Evolutionary conservation across 2,888 invertebrate genomes (phyloP).

Genomic region (Drosophila acutilabella): DNA sequence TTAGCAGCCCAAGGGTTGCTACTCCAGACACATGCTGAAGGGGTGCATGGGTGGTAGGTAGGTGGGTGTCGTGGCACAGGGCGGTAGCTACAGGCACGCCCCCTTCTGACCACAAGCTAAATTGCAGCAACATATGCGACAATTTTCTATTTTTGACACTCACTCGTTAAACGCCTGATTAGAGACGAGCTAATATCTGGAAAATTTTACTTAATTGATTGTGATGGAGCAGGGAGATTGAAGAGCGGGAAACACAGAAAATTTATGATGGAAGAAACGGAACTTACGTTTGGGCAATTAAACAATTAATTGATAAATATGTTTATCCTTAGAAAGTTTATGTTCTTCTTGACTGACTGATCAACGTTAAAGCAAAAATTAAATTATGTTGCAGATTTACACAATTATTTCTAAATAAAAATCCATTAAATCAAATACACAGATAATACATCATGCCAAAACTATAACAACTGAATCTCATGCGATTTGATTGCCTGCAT

Average conservation of each 20-base stretch:
- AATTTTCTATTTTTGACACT: constrained; percentile 62
- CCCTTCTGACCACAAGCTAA: constrained; percentile 62
- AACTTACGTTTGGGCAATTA: too few species aligned
- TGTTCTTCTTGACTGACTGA: too few species aligned
- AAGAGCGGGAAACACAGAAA: too few species aligned
- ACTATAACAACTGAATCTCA: neutral
- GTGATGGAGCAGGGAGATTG: neutral
- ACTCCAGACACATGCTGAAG: neutral
- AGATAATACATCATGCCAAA: neutral
- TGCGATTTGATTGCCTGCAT: neutral
- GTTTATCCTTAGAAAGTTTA: too few species aligned
- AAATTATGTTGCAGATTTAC: too few species aligned
- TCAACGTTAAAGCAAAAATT: too few species aligned
- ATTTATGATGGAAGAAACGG: too few species aligned
- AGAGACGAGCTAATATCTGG: constrained; percentile 40
- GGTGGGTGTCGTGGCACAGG: constrained; percentile 12
- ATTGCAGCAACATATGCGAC: constrained; percentile 79
- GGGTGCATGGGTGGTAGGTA: neutral
- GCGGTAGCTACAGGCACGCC: constrained; percentile 25
- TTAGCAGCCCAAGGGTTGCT: constrained; percentile 55
- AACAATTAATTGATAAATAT: too few species aligned
- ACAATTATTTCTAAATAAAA: neutral
- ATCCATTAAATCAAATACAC: neutral
- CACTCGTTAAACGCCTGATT: constrained; percentile 67
- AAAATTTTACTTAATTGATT: constrained; percentile 10